Evolutionary conservation across 2,113 vertebrate genomes (phyloP).

Genomic region (Mus musculus): DNA sequence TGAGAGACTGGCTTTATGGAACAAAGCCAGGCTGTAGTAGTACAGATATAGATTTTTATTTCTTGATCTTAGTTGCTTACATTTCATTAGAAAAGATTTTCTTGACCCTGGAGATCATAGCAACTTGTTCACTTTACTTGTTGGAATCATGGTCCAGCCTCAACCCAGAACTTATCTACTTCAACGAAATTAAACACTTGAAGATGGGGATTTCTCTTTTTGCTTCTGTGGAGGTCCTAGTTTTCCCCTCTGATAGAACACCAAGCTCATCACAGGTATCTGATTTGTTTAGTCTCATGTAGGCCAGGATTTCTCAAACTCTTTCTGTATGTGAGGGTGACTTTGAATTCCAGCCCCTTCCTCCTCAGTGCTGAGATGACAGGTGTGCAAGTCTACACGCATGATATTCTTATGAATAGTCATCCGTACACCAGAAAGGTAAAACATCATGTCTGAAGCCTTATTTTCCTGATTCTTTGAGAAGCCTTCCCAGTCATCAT

Average conservation of each 20-base stretch:
- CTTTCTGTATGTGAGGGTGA: not conserved
- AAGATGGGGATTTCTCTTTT: not conserved
- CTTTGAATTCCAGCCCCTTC: not conserved
- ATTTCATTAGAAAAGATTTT: not conserved
- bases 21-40: not conserved
- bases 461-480: not conserved
- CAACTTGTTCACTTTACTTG: not conserved
- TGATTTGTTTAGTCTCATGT: not conserved
- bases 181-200: not conserved
- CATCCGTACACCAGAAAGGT: not conserved
- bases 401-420: not conserved
- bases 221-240: not conserved
- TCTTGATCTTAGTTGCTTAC: not conserved
- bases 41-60: not conserved
- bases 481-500: not conserved
- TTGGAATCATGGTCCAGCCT: not conserved
- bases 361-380: not conserved
- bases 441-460: not conserved
- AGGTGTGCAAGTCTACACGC: not conserved
- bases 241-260: not conserved
- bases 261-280: not conserved
- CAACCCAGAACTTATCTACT: not conserved
- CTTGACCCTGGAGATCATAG: not conserved
- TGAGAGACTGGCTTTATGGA: not conserved
- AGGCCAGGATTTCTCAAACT: not conserved